A percentile compares a stretch with the other conserved stretches of the same genome.
Conservation (phyloP, 2,888 invertebrate genomes). For the Lissonota sp. region DNA sequence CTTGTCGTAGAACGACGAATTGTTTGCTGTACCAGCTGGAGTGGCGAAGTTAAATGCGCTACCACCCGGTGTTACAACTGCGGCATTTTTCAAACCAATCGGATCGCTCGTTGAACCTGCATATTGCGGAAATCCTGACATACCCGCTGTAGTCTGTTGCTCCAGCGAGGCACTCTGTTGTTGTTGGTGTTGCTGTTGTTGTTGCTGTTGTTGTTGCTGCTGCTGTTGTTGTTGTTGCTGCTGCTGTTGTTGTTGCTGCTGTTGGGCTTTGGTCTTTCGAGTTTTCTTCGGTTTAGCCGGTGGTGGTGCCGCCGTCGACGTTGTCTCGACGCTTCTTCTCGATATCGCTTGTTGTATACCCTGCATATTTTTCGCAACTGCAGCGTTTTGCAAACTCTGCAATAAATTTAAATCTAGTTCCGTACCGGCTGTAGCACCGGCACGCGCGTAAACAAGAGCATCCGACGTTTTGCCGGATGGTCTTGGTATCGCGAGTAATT, state of each 20-base stretch:
- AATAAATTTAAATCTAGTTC: constrained; percentile 80
- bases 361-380: constrained; percentile 74
- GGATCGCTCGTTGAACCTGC: constrained; percentile 75
- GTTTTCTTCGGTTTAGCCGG: constrained; percentile 72
- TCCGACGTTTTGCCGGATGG: constrained; percentile 80
- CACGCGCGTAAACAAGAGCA: constrained; percentile 76
- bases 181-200: constrained; percentile 73
- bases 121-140: constrained; percentile 78
- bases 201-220: constrained; percentile 75
- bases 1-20: constrained; percentile 80
- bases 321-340: constrained; percentile 77
- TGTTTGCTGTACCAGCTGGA: constrained; percentile 83
- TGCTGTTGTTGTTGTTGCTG: constrained; percentile 76
- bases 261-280: constrained; percentile 71
- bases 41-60: constrained; percentile 94
- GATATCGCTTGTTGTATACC: constrained; percentile 79
- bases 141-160: constrained; percentile 69
- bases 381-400: constrained; percentile 78
- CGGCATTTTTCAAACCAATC: constrained; percentile 88
- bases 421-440: constrained; percentile 69
- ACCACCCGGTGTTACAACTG: constrained; percentile 88
- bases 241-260: constrained; percentile 69
- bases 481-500: constrained; percentile 78
- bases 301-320: constrained; percentile 68
- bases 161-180: constrained; percentile 68